Percentiles rank a stretch among this genome's conserved stretches.
Conservation (phyloP, 1,140 invertebrate genomes). For the Drosophila tani region DNA sequence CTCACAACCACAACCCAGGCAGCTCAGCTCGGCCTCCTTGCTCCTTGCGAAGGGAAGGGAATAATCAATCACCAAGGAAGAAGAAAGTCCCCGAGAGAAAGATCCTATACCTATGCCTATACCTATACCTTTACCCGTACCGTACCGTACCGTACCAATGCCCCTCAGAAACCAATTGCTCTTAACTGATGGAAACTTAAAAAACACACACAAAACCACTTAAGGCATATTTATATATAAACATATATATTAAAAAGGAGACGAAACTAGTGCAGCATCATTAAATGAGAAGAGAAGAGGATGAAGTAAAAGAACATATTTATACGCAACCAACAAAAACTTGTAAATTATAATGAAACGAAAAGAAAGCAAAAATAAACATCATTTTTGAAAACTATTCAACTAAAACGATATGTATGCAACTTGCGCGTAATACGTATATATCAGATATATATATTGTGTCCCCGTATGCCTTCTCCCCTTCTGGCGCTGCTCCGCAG, state of each 20-base stretch:
- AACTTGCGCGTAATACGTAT: conserved; percentile 47
- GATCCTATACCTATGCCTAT: conserved; percentile 8
- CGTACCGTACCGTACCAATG: conserved; percentile 13
- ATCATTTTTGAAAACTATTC: conserved; percentile 64
- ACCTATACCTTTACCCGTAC: conserved; percentile 8
- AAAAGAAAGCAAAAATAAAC: conserved; percentile 65
- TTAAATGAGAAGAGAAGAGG: conserved; percentile 54
- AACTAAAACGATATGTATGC: conserved; percentile 44
- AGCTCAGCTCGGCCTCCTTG: conserved; percentile 44
- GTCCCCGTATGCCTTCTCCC: conserved; percentile 33
- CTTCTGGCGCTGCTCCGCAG: conserved; percentile 10
- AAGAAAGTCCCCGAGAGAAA: conserved; percentile 19
- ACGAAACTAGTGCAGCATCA: conserved; percentile 72
- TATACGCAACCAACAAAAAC: conserved; percentile 72
- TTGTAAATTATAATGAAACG: conserved; percentile 73
- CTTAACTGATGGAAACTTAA: conserved; percentile 57
- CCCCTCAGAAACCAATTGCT: conserved; percentile 53
- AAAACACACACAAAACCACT: conserved; percentile 44
- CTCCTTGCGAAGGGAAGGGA: conserved; percentile 29
- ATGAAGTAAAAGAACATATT: conserved; percentile 55
- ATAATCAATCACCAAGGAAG: conserved; percentile 2
- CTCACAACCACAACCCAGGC: conserved; percentile 50
- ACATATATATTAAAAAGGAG: conserved; percentile 54
- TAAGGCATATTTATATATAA: conserved; percentile 58
- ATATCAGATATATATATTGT: conserved; percentile 49